These are phyloP conservation scores for Apodemus speciosus DNA, from an alignment of 2,113 vertebrate species.

Conservation along the genomic window DNA sequence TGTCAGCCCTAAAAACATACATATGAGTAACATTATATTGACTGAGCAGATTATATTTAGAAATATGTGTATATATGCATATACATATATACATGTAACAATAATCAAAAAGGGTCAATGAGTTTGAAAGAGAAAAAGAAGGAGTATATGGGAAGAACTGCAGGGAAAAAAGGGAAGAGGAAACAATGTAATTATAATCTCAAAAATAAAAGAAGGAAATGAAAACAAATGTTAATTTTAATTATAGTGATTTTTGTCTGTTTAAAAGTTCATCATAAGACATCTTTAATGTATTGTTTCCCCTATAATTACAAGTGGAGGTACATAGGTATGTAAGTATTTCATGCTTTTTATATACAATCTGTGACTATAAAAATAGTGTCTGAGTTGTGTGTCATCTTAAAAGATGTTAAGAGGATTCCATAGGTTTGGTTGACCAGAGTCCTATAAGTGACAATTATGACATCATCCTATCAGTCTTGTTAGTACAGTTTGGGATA, in stretches of 20 bases:
- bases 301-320: neutral
- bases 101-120: neutral
- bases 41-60: neutral
- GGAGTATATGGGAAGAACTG: no score
- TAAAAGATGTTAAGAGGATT: conserved; percentile 10
- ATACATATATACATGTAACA: no score
- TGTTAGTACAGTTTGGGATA: conserved; percentile 17
- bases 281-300: conserved; percentile 35
- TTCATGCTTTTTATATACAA: conserved; percentile 22
- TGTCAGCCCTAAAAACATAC: neutral
- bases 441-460: neutral
- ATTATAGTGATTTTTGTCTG: neutral
- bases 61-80: neutral
- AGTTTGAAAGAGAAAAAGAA: neutral
- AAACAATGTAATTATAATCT: neutral
- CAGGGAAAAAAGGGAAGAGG: neutral
- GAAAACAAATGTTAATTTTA: neutral
- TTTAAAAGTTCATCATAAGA: neutral
- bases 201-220: neutral
- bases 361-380: conserved; percentile 27
- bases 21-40: neutral
- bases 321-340: conserved; percentile 17
- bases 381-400: conserved; percentile 14
- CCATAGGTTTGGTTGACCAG: neutral
- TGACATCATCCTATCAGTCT: conserved; percentile 17